These are phyloP conservation scores for Agonopterix arenella DNA, from an alignment of 2,888 invertebrate genomes.

Conservation along the genomic window DNA sequence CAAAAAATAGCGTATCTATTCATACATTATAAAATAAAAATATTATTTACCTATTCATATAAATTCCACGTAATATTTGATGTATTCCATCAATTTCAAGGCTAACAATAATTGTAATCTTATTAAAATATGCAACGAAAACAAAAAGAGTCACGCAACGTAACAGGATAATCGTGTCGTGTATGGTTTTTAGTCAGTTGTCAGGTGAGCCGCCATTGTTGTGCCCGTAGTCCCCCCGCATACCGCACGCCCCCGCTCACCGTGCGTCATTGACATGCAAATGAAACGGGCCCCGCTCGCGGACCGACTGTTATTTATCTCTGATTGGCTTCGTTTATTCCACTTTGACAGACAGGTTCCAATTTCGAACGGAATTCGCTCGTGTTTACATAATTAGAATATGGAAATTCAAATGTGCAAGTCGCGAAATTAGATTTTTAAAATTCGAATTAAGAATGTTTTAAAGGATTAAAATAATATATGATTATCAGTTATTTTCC, in stretches of 20 bases:
- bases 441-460: too few species aligned
- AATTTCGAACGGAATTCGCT: constrained; percentile 51
- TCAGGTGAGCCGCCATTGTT: constrained; percentile 55
- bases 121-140: not conserved
- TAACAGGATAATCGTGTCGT: constrained; percentile 11
- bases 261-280: constrained; percentile 64
- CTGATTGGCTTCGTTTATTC: constrained; percentile 71
- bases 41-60: too few species aligned
- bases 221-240: constrained; percentile 16
- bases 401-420: constrained; percentile 32
- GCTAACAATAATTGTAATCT: not conserved
- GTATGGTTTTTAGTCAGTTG: constrained; percentile 25
- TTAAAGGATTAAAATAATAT: too few species aligned
- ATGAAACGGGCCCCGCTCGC: constrained; percentile 60
- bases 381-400: constrained; percentile 51
- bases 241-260: constrained; percentile 16
- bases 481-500: too few species aligned
- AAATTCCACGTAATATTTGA: too few species aligned
- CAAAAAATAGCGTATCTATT: too few species aligned
- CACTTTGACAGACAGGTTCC: constrained; percentile 67
- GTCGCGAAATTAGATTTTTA: not conserved
- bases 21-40: too few species aligned
- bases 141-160: constrained; percentile 6
- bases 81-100: too few species aligned
- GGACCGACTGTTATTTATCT: constrained; percentile 71